These are phyloP conservation scores for Micrasema longulum DNA, from an alignment of 1,140 invertebrate species.

Conservation along the genomic window DNA sequence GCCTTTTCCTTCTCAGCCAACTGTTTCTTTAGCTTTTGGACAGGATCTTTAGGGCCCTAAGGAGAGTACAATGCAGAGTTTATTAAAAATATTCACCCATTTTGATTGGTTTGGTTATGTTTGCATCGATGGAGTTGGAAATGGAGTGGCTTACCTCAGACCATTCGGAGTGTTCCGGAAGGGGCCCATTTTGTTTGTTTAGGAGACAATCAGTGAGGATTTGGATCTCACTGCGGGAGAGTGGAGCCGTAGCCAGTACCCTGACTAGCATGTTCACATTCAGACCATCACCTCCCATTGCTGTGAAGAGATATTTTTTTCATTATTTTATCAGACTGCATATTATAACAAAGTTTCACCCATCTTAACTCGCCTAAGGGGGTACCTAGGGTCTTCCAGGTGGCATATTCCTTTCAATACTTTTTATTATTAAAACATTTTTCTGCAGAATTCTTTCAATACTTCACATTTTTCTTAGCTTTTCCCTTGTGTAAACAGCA, in stretches of 20 bases:
- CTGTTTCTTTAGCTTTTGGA: constrained; percentile 88
- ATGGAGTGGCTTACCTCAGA: constrained; percentile 72
- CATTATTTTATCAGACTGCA: not conserved
- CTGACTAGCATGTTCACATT: constrained; percentile 78
- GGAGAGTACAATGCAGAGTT: constrained; percentile 50
- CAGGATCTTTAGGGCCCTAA: constrained; percentile 84
- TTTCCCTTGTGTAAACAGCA: too few species aligned
- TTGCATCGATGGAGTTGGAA: too few species aligned
- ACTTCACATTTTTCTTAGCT: too few species aligned
- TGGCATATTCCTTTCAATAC: too few species aligned
- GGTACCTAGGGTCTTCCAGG: too few species aligned
- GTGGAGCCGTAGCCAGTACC: constrained; percentile 80
- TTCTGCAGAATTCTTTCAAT: too few species aligned
- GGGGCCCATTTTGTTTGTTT: constrained; percentile 83
- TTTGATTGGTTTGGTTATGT: too few species aligned
- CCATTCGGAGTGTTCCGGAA: constrained; percentile 83
- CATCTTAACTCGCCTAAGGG: too few species aligned
- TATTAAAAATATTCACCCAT: not conserved
- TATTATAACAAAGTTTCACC: too few species aligned
- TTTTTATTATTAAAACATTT: too few species aligned
- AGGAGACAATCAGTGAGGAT: constrained; percentile 87
- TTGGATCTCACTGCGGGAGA: constrained; percentile 88
- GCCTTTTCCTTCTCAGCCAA: constrained; percentile 84
- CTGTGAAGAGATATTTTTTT: constrained; percentile 57
- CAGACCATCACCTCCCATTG: constrained; percentile 72